These are phyloP conservation scores for Listrodromus nycthemerus DNA, from an alignment of 2,888 invertebrate species.

Conservation along the genomic window DNA sequence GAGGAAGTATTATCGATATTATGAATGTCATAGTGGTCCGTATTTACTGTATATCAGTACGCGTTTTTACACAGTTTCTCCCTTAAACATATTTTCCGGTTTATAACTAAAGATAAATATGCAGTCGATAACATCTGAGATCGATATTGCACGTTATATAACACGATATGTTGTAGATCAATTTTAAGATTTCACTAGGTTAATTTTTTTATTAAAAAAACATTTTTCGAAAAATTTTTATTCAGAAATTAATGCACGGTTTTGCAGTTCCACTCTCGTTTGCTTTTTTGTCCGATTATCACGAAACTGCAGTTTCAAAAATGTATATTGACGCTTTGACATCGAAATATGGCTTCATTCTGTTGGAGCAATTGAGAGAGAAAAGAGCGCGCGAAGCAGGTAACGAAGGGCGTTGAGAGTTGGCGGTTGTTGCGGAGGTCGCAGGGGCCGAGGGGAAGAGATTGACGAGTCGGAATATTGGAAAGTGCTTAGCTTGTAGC, in stretches of 20 bases:
- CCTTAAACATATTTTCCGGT: too few relatives aligned
- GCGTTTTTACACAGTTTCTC: too few relatives aligned
- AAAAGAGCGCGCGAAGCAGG: slow-evolving; percentile 3
- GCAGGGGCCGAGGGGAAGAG: slow-evolving; percentile 18
- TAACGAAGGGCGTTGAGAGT: neutral
- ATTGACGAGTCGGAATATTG: slow-evolving; percentile 54
- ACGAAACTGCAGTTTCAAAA: neutral
- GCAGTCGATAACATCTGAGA: too few relatives aligned
- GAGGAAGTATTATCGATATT: neutral
- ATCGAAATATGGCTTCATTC: slow-evolving; percentile 6
- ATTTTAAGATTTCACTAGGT: too few relatives aligned
- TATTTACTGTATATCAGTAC: too few relatives aligned
- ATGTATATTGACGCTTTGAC: neutral
- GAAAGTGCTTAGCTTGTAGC: slow-evolving; percentile 59
- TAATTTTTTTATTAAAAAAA: too few relatives aligned
- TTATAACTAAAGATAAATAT: too few relatives aligned
- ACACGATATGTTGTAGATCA: neutral
- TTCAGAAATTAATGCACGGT: neutral
- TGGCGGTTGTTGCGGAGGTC: neutral
- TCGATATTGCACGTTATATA: neutral
- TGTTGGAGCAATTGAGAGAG: slow-evolving; percentile 19
- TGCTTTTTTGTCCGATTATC: neutral
- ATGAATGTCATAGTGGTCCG: neutral
- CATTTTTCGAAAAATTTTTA: neutral
- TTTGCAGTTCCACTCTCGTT: neutral